phyloP scores from a whole-genome alignment of 2,888 invertebrate genomes.

The Lasioglossum vierecki region DNA sequence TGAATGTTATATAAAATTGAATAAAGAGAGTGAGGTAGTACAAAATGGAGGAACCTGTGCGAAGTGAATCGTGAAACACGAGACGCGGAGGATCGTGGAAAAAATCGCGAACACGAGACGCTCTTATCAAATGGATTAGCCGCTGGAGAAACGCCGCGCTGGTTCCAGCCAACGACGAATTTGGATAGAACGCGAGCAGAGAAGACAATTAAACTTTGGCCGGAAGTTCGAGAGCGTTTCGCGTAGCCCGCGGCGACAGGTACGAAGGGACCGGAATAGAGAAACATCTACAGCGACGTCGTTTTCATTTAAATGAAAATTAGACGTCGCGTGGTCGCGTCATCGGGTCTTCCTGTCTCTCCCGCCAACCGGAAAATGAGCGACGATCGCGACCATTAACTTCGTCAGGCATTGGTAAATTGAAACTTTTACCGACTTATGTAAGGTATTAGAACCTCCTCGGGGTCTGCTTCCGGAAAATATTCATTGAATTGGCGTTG shows the following conservation, averaged over 20 bases:
- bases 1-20: background rate
- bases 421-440: background rate
- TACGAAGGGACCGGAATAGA: constrained; percentile 39
- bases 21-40: background rate
- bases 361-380: background rate
- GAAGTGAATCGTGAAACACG: background rate
- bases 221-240: constrained; percentile 71
- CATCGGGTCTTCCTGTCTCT: constrained; percentile 55
- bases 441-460: background rate
- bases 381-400: background rate
- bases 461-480: background rate
- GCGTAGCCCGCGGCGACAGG: constrained; percentile 50
- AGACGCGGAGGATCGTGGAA: background rate
- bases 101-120: constrained; percentile 7
- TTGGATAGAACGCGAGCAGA: constrained; percentile 67
- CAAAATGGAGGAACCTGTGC: background rate
- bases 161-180: constrained; percentile 48
- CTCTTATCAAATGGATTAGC: constrained; percentile 59
- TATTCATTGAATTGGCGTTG: background rate
- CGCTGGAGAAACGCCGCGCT: constrained; percentile 23
- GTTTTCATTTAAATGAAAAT: constrained; percentile 76
- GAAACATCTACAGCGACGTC: constrained; percentile 55
- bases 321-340: constrained; percentile 45
- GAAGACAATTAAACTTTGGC: constrained; percentile 77
- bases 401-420: background rate